Base-by-base conservation (phyloP, 2,888 invertebrate species). In the Iphiclides podalirius region DNA sequence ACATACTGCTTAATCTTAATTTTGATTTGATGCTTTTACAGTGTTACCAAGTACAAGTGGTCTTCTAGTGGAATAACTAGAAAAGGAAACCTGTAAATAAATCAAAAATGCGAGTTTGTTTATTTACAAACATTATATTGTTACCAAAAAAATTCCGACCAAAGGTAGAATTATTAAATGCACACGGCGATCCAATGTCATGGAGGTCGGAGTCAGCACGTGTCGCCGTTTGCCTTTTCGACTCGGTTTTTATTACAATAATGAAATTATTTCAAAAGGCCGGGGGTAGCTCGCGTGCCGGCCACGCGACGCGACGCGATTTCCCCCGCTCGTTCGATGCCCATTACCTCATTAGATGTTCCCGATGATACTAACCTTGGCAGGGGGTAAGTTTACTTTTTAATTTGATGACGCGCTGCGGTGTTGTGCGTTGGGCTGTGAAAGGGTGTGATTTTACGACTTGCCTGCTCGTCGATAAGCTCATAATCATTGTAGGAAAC, bases 281-380 rank as follows among this genome's bases (percentile, higher is more conserved):
- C 23, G 60, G 65, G 68, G 72, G 67, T 58, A 66, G 59, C 51
- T 75, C 79, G 83, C 79, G 84, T 80, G 84, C 56, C 49, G 53
- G 57, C 47, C 73, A 64, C 72, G 67, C 64, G 72, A 47, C 66
- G 47, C 52, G 51, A 44, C 55, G 37, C 55, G 63, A 8, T n/a
- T n/a, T 31, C 70, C 73, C 70, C 64, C 66, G 64, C 66, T 60
- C 60, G 54, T 52, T 46, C 63, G 63, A 66, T 66, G 63, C 58
- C 79, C 75, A 80, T 83, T 82, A 80, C 78, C 83, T 83, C 82
- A 84, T 86, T 82, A 82, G 76, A 80, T 75, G 69, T 66, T 64
- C 68, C 64, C 64, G 75, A 76, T 72, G 75, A 67, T 67, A 68
- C 69, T 59, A 60, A 59, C 64, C 63, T 63, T 62, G 61, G 58